These are phyloP conservation scores for Danio kyathit DNA, from an alignment of 2,797 vertebrate species.

Conservation along the genomic window DNA sequence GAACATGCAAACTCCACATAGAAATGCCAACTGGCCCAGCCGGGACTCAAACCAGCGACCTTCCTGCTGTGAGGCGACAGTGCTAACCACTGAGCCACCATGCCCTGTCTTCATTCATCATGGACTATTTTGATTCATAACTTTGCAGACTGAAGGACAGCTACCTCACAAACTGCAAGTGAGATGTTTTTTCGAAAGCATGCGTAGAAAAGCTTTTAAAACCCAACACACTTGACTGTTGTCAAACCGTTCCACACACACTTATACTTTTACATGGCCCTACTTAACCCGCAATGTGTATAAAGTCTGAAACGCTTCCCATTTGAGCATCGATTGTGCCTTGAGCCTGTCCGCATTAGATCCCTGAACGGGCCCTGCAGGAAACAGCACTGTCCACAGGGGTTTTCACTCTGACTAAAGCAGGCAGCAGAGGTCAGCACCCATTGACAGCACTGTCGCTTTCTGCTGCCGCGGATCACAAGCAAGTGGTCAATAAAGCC, in stretches of 20 bases:
- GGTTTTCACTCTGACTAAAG: conserved; percentile 30
- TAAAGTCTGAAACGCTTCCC: conserved; percentile 37
- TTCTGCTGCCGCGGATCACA: conserved; percentile 37
- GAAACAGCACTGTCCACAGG: conserved; percentile 19
- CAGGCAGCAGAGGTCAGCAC: conserved; percentile 48
- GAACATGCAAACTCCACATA: too few species aligned
- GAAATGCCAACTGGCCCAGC: too few species aligned
- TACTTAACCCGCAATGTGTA: conserved; percentile 34
- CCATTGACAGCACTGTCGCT: conserved; percentile 43
- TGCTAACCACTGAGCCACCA: too few species aligned
- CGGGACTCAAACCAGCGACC: too few species aligned
- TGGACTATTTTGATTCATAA: too few species aligned
- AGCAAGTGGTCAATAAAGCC: conserved; percentile 23
- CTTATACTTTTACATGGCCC: conserved; percentile 14
- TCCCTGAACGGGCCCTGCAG: conserved; percentile 1
- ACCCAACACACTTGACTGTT: neutral
- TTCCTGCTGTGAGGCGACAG: too few species aligned
- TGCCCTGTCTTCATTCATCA: too few species aligned
- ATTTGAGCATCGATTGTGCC: conserved; percentile 42
- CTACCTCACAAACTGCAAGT: too few species aligned
- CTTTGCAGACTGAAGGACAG: too few species aligned
- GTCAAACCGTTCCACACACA: neutral
- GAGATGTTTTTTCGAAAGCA: too few species aligned
- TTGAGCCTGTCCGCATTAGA: conserved; percentile 22
- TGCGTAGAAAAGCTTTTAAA: neutral